A percentile compares a stretch with the other conserved stretches of the same genome.
Conservation (phyloP, 2,113 vertebrate species). For the Caracal caracal region DNA sequence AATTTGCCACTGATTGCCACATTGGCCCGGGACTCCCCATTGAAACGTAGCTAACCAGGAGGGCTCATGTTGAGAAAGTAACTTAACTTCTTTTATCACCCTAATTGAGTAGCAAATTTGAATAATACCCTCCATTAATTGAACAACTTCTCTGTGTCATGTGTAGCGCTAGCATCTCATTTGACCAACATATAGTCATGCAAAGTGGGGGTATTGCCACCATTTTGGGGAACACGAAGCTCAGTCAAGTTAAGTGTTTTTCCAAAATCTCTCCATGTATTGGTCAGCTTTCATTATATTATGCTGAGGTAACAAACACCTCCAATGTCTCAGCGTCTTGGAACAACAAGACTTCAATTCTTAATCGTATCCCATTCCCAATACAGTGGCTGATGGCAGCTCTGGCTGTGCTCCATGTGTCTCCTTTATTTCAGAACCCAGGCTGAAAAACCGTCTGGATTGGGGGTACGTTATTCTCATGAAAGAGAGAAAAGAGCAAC, state of each 20-base stretch:
- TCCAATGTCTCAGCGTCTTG: neutral
- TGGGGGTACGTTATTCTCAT: neutral
- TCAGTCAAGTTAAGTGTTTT: neutral
- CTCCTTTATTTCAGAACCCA: neutral
- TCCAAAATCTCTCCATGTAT: neutral
- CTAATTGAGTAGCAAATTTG: slow-evolving; percentile 20
- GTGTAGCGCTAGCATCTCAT: neutral
- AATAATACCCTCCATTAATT: neutral
- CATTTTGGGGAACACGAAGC: neutral
- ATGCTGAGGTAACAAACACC: neutral
- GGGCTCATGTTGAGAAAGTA: neutral
- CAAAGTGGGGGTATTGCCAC: neutral
- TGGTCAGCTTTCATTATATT: neutral
- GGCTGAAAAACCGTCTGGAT: neutral
- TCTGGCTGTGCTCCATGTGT: neutral
- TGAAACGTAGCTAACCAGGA: slow-evolving; percentile 60
- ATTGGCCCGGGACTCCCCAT: slow-evolving; percentile 46
- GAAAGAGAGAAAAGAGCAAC: neutral
- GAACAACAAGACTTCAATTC: neutral
- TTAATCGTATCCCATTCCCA: neutral
- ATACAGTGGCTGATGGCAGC: neutral
- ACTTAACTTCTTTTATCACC: neutral
- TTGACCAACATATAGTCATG: neutral
- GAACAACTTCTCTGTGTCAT: neutral
- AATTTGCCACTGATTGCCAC: slow-evolving; percentile 71